Percentiles rank a stretch among this genome's conserved stretches.
Conservation (phyloP, 2,113 vertebrate genomes). For the Charadrius vociferus region DNA sequence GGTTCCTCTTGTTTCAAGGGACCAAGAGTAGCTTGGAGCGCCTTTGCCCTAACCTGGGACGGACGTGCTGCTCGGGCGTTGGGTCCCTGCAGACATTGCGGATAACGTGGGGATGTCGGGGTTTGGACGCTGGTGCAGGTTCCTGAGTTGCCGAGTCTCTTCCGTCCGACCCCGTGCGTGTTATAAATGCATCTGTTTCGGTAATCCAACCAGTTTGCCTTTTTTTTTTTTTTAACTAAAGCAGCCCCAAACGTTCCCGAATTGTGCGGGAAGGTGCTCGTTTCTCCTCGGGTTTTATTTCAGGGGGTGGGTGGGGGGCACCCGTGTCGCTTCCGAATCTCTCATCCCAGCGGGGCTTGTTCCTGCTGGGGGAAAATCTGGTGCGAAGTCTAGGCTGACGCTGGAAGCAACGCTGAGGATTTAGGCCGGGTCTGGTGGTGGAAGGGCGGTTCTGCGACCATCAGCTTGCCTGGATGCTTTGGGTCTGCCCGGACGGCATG, state of each 20-base stretch:
- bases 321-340: accelerated
- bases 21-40: background rate
- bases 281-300: background rate
- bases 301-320: too few relatives aligned
- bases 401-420: background rate
- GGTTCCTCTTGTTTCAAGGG: background rate
- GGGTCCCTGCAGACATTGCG: accelerated
- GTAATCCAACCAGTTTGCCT: background rate
- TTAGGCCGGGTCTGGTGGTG: background rate
- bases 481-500: too few relatives aligned
- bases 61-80: accelerated
- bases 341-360: background rate
- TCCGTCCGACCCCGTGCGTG: background rate
- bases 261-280: accelerated
- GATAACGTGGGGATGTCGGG: background rate
- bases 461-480: background rate
- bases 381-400: background rate
- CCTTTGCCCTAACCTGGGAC: too few relatives aligned
- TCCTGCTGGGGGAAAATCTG: background rate
- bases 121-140: too few relatives aligned
- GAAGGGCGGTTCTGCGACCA: background rate
- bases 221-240: too few relatives aligned
- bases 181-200: accelerated
- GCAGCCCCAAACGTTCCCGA: background rate
- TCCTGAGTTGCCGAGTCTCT: too few relatives aligned